Evolutionary conservation across 2,113 vertebrate species (phyloP), one percentile per base, ranked within the genome.

Genomic region (Periophthalmodon schlosseri): DNA sequence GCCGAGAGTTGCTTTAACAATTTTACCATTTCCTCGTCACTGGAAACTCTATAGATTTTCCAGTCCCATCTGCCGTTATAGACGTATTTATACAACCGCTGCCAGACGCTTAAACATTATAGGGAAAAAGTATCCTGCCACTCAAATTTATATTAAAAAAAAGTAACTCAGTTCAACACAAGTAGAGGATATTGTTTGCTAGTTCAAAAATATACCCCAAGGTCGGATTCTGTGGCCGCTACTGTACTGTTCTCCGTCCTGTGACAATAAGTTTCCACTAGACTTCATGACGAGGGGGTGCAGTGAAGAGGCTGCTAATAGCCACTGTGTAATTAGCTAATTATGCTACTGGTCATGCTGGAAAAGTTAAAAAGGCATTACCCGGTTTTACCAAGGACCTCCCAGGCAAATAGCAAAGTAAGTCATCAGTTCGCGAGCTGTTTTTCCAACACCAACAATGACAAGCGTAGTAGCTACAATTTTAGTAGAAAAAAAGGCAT

Each of bases 181-280:
- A 54, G 89, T 11, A 10, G 0, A 44, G 39, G 87, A 89, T 89
- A 72, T 69, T 79, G 82, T 86, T 83, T 60, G 73, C 70, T 33
- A 67, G 20, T 76, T 77, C 78, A 67, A 76, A 88, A 91, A 91
- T 84, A 91, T 84, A 85, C 6, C 36, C 49, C 8, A 81, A 89
- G 85, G 85, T 87, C 87, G 87, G 76, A 77, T 79, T 60, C 75
- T 76, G 61, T 78, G 18, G 33, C 68, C 71, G 79, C 73, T 70
- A 80, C 47, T 47, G 75, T 67, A 65, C 52, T 28, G 28, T 28
- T 2, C 28, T 28, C 81, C 76, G 72, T 70, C 28, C 24, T 70
- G 50, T 82, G 78, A 87, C 80, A 81, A 16, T 21, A 23, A 82
- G 84, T 91, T 91, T 89, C 89, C 89, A 66, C 64, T 63, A 23